Percentiles rank a stretch among this genome's conserved stretches.
Evolutionary conservation across 2,113 vertebrate genomes (phyloP).

Genomic region (Stigmatopora argus): DNA sequence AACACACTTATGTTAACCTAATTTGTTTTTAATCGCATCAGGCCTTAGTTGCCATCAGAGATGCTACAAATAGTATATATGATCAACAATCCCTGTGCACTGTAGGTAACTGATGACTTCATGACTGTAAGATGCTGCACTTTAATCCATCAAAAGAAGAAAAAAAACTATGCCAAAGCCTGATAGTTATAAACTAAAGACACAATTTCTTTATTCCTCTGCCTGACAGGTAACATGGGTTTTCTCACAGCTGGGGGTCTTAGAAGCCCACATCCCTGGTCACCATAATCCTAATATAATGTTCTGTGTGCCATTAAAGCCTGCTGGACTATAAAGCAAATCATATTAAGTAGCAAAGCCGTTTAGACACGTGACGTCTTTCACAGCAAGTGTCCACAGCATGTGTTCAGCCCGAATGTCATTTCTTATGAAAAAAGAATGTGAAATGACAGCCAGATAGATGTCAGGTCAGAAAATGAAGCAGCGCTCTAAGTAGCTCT

Average conservation of each 20-base stretch:
- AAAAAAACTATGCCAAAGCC: conserved; percentile 2
- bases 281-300: conserved; percentile 47
- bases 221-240: conserved; percentile 51
- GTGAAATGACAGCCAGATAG: conserved; percentile 29
- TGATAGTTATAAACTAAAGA: conserved; percentile 7
- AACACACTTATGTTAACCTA: conserved; percentile 39
- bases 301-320: conserved; percentile 34
- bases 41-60: conserved; percentile 8
- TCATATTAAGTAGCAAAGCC: conserved; percentile 48
- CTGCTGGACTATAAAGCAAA: conserved; percentile 52
- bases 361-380: conserved; percentile 52
- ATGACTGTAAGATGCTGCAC: neutral
- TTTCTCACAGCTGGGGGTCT: conserved; percentile 40
- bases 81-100: neutral
- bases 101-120: neutral
- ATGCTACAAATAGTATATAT: conserved; percentile 1
- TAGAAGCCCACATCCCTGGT: conserved; percentile 33
- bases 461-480: conserved; percentile 17
- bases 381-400: conserved; percentile 48
- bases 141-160: neutral
- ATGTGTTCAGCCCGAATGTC: conserved; percentile 50
- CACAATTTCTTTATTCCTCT: conserved; percentile 14
- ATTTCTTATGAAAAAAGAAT: conserved; percentile 37
- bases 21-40: conserved; percentile 43
- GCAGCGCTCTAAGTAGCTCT: neutral